Base-by-base conservation (phyloP, 1,140 invertebrate species). In the Alviniconcha marisindica region DNA sequence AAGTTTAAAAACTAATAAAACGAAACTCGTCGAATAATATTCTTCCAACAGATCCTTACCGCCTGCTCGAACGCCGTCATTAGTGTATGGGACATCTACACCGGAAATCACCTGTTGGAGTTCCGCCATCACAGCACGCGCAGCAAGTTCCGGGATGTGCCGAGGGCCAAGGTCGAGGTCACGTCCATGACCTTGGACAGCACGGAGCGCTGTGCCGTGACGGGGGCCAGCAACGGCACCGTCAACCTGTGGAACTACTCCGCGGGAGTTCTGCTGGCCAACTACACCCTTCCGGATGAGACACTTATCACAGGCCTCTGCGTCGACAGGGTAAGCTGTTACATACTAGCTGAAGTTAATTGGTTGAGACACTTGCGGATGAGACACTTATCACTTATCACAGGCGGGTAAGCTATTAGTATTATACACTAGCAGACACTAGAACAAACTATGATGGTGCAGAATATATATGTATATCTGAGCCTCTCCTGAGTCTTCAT, bases 191-290 rank as follows among this genome's bases (percentile, higher is more conserved):
- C 94, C 85, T 96, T 97, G 91, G 96, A 96, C 92, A 94, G 95
- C 1, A 94, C 95, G 1, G 93, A 95, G 79, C 95, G 96, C 87
- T 93, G 95, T 73, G 93, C 97, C 5, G 96, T 95, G 12, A 96
- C 96, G 15, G 89, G 88, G 24, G 88, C 93, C 2, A 96, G 95
- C 87, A 95, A 95, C 84, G 96, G 96, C 2, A 96, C 96, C 90
- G 92, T 97, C 14, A 93, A 96, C 74, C 93, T 97, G 42, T 97
- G 96, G 96, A 95, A 95, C 83, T 90, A 96, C 48, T 95, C 96
- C 88, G 96, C 95, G 2, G 95, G 95, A 0, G 94, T 94, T 0
- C 96, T 96, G 87, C 88, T 96, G 44, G 92, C 95, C 79, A 94
- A 87, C 24, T 91, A 89, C 77, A 66, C 24, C 40, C 66, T 85